These are phyloP conservation scores for Eidolon helvum DNA, from an alignment of 2,113 vertebrate species.

Conservation along the genomic window DNA sequence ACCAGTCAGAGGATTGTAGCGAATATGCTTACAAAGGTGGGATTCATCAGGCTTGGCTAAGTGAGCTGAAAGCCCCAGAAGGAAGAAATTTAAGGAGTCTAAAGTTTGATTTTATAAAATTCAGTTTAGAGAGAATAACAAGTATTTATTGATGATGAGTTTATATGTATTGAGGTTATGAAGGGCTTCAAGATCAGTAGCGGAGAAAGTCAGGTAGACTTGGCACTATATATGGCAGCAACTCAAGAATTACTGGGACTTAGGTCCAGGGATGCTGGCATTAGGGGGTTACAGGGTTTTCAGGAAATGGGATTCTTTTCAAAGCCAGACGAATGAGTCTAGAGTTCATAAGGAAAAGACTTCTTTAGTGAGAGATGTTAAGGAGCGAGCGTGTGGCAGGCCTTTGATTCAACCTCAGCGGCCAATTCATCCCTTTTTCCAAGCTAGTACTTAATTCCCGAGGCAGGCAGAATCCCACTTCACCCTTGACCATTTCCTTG, in stretches of 20 bases:
- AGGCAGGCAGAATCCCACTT: not conserved
- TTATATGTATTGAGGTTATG: not conserved
- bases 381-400: not conserved
- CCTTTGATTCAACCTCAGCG: not conserved
- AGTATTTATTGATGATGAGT: not conserved
- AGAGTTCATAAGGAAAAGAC: not conserved
- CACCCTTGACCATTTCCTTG: not conserved
- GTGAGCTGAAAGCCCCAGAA: not conserved
- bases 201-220: not conserved
- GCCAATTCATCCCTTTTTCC: not conserved
- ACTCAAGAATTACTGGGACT: not conserved
- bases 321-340: not conserved
- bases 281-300: not conserved
- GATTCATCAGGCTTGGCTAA: not conserved
- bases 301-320: not conserved
- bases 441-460: not conserved
- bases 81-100: not conserved
- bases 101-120: not conserved
- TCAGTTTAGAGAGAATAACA: slow-evolving; percentile 17
- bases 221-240: not conserved
- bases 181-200: not conserved
- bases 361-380: not conserved
- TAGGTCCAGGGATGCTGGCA: not conserved
- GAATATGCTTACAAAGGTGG: not conserved
- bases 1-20: not conserved